phyloP scores from a whole-genome alignment of 2,113 vertebrate genomes.

The Lampris megalopsis region DNA sequence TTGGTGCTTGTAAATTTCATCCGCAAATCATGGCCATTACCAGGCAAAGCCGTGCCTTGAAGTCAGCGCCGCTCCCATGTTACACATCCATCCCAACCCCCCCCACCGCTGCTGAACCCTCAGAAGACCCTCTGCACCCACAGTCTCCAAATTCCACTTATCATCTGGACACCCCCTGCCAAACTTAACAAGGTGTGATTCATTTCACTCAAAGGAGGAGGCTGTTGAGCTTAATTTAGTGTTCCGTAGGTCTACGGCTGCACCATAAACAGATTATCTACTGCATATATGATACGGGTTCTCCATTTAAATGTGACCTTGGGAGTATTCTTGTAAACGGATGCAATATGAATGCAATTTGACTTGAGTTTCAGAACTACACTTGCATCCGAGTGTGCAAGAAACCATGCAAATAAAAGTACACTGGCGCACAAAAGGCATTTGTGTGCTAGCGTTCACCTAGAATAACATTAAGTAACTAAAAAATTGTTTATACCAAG shows the following conservation, averaged over 20 bases:
- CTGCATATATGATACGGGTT: background rate
- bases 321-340: background rate
- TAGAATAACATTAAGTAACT: background rate
- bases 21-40: conserved; percentile 10
- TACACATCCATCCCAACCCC: conserved; percentile 17
- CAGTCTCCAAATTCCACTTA: conserved; percentile 16
- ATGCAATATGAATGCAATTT: background rate
- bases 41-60: conserved; percentile 4
- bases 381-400: background rate
- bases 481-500: background rate
- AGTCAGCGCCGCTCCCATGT: background rate
- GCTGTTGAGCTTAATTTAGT: background rate
- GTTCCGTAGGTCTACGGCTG: background rate
- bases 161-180: conserved; percentile 3
- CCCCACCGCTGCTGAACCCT: background rate
- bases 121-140: background rate
- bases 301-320: background rate
- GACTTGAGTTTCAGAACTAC: background rate
- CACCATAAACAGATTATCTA: background rate
- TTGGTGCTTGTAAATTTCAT: background rate
- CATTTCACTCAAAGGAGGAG: background rate
- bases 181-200: background rate
- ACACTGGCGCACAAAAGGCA: background rate
- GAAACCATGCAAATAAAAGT: background rate
- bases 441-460: background rate